Percentiles rank a stretch among this genome's conserved stretches.
Conservation (phyloP, 2,797 vertebrate genomes). For the Poecile montanus region DNA sequence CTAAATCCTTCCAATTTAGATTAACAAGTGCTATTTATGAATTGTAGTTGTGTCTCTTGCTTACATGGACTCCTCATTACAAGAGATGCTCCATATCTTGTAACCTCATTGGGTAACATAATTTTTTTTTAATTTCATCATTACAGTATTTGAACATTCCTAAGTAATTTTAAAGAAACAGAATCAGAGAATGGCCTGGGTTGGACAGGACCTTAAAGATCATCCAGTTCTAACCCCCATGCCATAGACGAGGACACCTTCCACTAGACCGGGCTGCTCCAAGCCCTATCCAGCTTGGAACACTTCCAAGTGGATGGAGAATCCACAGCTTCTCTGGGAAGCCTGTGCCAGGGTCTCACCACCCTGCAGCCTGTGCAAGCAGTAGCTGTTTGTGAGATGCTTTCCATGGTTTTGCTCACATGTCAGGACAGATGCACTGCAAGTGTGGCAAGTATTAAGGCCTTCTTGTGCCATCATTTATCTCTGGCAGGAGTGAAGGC, state of each 20-base stretch:
- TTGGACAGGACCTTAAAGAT: background rate
- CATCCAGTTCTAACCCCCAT: background rate
- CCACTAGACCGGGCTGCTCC: background rate
- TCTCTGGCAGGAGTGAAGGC: background rate
- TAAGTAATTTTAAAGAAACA: background rate
- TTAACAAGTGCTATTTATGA: background rate
- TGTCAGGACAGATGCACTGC: background rate
- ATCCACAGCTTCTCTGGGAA: background rate
- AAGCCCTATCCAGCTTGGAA: background rate
- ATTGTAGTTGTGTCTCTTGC: background rate
- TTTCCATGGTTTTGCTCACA: background rate
- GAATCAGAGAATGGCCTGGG: background rate
- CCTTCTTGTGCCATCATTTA: background rate
- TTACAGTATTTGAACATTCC: background rate
- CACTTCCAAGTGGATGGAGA: background rate
- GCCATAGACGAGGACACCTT: background rate
- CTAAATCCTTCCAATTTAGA: background rate
- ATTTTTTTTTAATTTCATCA: background rate
- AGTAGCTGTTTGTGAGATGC: background rate
- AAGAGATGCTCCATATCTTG: background rate
- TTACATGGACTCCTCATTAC: fast-evolving
- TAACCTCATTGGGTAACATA: background rate
- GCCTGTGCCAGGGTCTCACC: background rate
- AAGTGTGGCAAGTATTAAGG: background rate
- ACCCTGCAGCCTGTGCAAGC: background rate